Conservation (phyloP, 2,888 invertebrate genomes). For the Agrotis segetum region DNA sequence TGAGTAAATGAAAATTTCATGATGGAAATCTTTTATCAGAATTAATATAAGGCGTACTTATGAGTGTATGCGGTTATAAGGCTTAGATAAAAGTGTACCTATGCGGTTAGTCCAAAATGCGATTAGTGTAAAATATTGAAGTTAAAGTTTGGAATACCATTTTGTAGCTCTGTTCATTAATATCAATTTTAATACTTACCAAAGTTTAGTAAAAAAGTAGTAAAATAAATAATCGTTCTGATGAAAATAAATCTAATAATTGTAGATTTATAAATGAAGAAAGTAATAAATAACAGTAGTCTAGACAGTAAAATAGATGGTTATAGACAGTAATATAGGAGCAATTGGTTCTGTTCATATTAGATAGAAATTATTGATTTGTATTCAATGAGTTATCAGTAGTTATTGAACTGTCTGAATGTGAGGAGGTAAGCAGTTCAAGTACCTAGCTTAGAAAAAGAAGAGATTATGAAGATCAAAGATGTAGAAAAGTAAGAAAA, state of each 20-base stretch:
- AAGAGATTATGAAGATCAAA: background rate
- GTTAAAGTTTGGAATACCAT: too few relatives aligned
- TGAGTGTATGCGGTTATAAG: too few relatives aligned
- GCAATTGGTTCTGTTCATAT: constrained; percentile 17
- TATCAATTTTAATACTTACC: too few relatives aligned
- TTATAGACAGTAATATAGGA: background rate
- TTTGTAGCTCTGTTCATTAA: too few relatives aligned
- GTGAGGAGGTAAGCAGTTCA: background rate
- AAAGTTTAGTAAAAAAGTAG: too few relatives aligned
- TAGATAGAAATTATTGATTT: background rate
- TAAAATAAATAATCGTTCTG: background rate
- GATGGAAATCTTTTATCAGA: background rate
- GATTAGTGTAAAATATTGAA: too few relatives aligned
- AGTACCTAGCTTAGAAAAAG: background rate
- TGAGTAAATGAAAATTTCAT: too few relatives aligned
- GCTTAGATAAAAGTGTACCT: too few relatives aligned
- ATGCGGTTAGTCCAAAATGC: too few relatives aligned
- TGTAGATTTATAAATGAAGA: constrained; percentile 8
- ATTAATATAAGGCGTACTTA: background rate
- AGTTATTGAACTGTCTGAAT: background rate
- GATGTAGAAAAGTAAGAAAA: background rate
- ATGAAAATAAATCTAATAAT: constrained; percentile 19
- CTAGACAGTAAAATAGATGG: background rate
- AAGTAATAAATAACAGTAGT: constrained; percentile 14
- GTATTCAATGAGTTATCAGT: background rate